phyloP scores from a whole-genome alignment of 2,797 vertebrate species.

The Cossypha niveicapilla region DNA sequence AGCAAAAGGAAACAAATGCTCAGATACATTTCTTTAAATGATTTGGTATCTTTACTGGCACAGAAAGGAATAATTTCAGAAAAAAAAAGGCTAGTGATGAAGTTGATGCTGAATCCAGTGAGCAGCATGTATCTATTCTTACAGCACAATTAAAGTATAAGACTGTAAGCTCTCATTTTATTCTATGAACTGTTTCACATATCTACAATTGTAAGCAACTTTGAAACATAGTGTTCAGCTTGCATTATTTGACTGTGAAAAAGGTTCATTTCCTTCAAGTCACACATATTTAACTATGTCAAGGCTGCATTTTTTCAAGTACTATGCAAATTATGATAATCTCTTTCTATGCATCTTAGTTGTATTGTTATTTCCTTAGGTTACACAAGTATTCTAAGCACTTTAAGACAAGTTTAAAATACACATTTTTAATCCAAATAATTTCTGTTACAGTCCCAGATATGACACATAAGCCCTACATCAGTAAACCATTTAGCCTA shows the following conservation, averaged over 20 bases:
- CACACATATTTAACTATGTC: background rate
- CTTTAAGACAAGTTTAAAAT: background rate
- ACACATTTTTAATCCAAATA: background rate
- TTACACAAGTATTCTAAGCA: background rate
- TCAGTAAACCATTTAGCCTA: background rate
- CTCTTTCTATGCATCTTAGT: background rate
- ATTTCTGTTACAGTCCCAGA: background rate
- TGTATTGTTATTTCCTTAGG: background rate
- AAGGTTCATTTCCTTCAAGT: background rate
- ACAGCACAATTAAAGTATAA: background rate
- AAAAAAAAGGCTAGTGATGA: background rate
- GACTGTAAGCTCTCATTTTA: background rate
- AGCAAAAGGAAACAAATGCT: background rate
- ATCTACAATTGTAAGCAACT: background rate
- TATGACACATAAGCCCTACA: background rate
- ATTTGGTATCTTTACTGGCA: background rate
- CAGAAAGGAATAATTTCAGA: background rate
- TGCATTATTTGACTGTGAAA: background rate
- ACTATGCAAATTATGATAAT: background rate
- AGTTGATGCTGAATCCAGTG: background rate
- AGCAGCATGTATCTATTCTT: background rate
- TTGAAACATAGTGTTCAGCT: background rate
- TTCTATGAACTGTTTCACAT: background rate
- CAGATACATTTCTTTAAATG: background rate
- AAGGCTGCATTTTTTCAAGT: background rate